Percentiles rank a stretch among this genome's conserved stretches.
Evolutionary conservation across 1,140 invertebrate species (phyloP).

Genomic region (Agraylea sexmaculata): DNA sequence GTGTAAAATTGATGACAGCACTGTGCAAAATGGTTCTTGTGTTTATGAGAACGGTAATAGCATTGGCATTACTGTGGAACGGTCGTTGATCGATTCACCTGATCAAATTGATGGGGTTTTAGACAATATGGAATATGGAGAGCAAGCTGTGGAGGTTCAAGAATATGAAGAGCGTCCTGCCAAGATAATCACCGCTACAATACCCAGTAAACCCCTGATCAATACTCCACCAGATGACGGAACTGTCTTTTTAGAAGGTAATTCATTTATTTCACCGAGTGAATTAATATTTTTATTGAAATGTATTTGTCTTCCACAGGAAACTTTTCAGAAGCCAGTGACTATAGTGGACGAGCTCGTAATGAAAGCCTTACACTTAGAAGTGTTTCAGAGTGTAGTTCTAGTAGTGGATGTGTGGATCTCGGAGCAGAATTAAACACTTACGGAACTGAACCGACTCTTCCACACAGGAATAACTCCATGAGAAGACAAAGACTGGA

Average conservation of each 20-base stretch:
- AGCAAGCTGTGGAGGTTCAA: conserved; percentile 15
- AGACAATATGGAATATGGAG: conserved; percentile 10
- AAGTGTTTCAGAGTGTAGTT: conserved; percentile 35
- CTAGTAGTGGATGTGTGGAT: conserved; percentile 32
- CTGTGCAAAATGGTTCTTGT: no score
- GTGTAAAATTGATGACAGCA: conserved; percentile 11
- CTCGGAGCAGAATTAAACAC: conserved; percentile 24
- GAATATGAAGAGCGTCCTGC: conserved; percentile 13
- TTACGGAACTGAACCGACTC: conserved; percentile 9
- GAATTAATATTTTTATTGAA: no score
- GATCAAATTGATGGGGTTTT: conserved; percentile 14
- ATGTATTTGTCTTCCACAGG: no score
- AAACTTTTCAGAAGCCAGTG: conserved; percentile 10
- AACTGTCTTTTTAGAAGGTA: conserved; percentile 12
- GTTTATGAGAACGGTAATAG: conserved; percentile 18
- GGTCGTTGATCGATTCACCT: conserved; percentile 14
- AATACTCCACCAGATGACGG: conserved; percentile 17
- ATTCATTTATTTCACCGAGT: no score
- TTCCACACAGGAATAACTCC: conserved; percentile 23
- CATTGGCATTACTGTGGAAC: conserved; percentile 9
- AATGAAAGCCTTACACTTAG: conserved; percentile 30
- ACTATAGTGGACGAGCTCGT: conserved; percentile 9
- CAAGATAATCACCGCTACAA: conserved; percentile 10
- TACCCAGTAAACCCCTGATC: conserved; percentile 4
- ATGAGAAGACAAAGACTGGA: conserved; percentile 17